Base-by-base conservation (phyloP, 1,140 invertebrate species). In the Drosophila trapezifrons region DNA sequence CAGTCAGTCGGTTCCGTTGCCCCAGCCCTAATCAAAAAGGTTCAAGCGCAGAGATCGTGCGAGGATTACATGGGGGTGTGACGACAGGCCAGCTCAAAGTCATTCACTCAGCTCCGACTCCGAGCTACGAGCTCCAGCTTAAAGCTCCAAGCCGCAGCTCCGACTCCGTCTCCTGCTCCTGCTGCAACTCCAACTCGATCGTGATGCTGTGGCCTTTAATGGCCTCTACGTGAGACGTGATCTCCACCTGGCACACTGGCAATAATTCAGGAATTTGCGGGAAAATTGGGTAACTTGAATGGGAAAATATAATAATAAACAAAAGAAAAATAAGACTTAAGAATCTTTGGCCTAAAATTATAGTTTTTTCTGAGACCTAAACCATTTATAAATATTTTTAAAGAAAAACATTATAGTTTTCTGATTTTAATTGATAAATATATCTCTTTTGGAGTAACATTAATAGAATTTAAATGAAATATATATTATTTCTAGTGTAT, bases 31-130 rank as follows among this genome's bases (percentile, higher is more conserved):
- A 78, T 78, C 75, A 77, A 59, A 83, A 73, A 71, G 62, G 80
- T 71, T 72, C 64, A 72, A 75, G 69, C 67, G 80, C 65, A 58
- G 55, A 89, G 83, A 87, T 87, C 83, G 83, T 87, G 83, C 84
- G 80, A 87, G 83, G 83, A 87, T 87, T 87, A 77, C 80, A 71
- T 74, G 82, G 75, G 80, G 78, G 83, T 79, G 83, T 79, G 83
- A 80, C 83, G 75, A 78, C 81, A 80, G 80, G 65, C 71, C 72
- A 27, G 57, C 67, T 74, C 56, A 73, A 74, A 76, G 80, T 79
- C 76, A 84, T 83, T 83, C 65, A 80, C 56, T 73, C 69, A 43
- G 35, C 67, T 47, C 49, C 65, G 52, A 46, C 49, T 57, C n/a
- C 54, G 32, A 64, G 49, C 67, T 54, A 13, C 15, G 18, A 63